Base-by-base conservation (phyloP, 2,797 vertebrate genomes). In the Typhlichthys subterraneus region DNA sequence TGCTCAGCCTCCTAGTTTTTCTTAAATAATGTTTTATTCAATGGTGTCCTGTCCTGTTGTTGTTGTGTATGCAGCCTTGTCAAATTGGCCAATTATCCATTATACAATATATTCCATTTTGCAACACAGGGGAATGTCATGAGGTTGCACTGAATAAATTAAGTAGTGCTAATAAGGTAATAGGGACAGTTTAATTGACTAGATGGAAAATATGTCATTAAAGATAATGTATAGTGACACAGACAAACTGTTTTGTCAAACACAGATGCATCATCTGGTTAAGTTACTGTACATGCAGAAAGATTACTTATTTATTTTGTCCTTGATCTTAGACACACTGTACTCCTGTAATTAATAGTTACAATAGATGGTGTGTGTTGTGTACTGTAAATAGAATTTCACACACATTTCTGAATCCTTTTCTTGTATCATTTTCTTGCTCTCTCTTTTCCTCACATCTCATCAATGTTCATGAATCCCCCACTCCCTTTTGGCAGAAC, bases 121-220 rank as follows among this genome's bases (percentile, higher is more conserved):
- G 70, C 67, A 79, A 79, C 73, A 57, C 23, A 29, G 23, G 23
- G 23, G 4, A 29, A 72, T 77, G 64, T 65, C 57, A 65, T 13
- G 56, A 79, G 69, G 33, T 55, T 62, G 61, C 45, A 60, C 57
- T 65, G 42, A 71, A 84, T 77, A 53, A 56, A 73, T 75, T 82
- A 81, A 72, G 62, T 53, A 57, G 57, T 0, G 38, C 70, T 75
- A 72, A 67, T 55, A 69, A 76, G 72, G 45, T 73, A 57, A 45
- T 45, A 10, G 5, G n/a, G 33, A 11, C 11, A 66, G 70, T 72
- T 75, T 77, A 69, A 75, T 77, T 73, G 61, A 80, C 6, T 48
- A 69, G 65, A 68, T 57, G 14, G 58, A 69, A 79, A 75, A 82
- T 45, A 69, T 64, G 64, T 73, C 67, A 60, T 80, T 61, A 75